Evolutionary conservation across 2,797 vertebrate species (phyloP).

Genomic region (Amblyraja radiata): DNA sequence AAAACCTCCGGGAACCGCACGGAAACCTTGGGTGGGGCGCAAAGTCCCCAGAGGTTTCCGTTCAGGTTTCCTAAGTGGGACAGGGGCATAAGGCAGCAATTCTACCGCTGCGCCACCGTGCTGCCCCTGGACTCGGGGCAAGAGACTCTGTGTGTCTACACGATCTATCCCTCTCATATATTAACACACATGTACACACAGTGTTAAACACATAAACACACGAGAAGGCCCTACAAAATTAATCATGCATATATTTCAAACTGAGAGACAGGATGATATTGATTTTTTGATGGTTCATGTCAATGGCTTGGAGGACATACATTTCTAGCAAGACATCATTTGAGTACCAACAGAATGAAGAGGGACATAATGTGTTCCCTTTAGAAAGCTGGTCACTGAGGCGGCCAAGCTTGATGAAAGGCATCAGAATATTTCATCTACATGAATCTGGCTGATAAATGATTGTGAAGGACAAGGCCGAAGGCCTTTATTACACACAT

Average conservation of each 20-base stretch:
- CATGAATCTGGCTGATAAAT: neutral
- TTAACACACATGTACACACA: no score
- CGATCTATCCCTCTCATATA: no score
- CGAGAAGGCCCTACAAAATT: neutral
- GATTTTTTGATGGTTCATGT: neutral
- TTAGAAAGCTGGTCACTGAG: slow-evolving; percentile 3
- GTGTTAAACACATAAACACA: neutral
- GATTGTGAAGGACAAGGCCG: neutral
- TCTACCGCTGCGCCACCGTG: no score
- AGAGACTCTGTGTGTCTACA: no score
- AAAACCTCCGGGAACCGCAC: no score
- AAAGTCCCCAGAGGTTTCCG: no score
- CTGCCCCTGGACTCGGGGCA: no score
- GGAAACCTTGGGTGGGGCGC: no score
- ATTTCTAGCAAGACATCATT: slow-evolving; percentile 17
- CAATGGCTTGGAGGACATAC: slow-evolving; percentile 1
- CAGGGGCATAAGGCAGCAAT: no score
- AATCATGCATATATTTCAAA: neutral
- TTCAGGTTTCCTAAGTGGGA: no score
- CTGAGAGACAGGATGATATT: neutral
- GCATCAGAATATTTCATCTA: slow-evolving; percentile 7
- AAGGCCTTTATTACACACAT: neutral
- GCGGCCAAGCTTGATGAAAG: neutral
- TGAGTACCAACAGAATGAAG: slow-evolving; percentile 21
- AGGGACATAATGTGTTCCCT: neutral